phyloP scores from a whole-genome alignment of 2,113 vertebrate genomes.

The Isurus oxyrinchus region DNA sequence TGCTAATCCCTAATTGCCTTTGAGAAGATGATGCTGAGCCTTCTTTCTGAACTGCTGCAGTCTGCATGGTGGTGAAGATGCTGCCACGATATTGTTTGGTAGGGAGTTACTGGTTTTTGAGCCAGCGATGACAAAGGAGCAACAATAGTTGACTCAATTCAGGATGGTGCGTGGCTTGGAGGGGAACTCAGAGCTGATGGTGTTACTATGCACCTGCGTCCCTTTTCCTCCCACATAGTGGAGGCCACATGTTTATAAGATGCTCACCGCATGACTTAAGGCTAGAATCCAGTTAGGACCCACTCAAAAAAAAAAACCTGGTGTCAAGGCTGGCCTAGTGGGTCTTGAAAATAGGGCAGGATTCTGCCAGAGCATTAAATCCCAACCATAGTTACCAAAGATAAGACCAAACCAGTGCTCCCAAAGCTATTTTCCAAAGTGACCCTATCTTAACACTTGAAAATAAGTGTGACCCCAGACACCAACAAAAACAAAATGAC shows the following conservation, averaged over 20 bases:
- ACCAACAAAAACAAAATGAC: neutral
- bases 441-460: neutral
- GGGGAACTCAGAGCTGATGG: too few species aligned
- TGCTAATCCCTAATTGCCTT: neutral
- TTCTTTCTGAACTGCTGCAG: neutral
- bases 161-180: neutral
- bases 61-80: neutral
- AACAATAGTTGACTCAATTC: too few species aligned
- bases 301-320: neutral
- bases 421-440: neutral
- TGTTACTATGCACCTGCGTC: neutral
- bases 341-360: neutral
- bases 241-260: neutral
- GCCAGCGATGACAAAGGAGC: neutral
- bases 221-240: neutral
- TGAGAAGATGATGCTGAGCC: neutral
- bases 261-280: neutral
- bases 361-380: neutral
- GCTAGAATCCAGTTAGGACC: neutral
- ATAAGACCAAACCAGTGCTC: neutral
- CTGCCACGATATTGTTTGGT: neutral
- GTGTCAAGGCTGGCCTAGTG: neutral
- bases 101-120: neutral
- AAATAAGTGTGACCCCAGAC: too few species aligned
- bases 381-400: neutral